These are phyloP conservation scores for Vidua chalybeata DNA, from an alignment of 2,113 vertebrate genomes.

Conservation along the genomic window DNA sequence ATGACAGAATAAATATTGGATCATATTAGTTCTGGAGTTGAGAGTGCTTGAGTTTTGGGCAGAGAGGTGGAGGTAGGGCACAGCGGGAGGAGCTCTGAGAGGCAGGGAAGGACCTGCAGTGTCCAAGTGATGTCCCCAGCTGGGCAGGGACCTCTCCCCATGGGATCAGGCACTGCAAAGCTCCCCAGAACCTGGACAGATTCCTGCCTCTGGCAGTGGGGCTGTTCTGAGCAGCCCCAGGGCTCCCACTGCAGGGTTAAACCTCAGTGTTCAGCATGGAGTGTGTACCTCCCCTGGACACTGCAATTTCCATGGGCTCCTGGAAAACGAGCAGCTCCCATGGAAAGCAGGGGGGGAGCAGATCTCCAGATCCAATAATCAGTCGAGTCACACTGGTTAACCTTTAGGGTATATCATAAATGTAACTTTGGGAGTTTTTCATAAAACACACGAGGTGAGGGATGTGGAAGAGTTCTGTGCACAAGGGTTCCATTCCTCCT, in stretches of 20 bases:
- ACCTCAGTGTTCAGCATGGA: background rate
- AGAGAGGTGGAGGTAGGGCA: background rate
- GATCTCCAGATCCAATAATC: background rate
- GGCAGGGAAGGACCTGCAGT: background rate
- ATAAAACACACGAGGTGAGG: background rate
- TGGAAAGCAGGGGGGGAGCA: background rate
- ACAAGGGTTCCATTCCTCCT: background rate
- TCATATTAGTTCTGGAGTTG: slow-evolving; percentile 31
- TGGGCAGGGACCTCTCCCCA: accelerated
- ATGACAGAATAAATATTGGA: slow-evolving; percentile 45
- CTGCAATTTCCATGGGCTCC: background rate
- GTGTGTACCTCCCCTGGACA: background rate
- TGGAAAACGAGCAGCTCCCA: background rate
- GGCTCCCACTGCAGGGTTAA: background rate
- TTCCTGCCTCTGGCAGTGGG: background rate
- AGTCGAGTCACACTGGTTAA: background rate
- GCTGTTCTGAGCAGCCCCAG: background rate
- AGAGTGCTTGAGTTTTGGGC: background rate
- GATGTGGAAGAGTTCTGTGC: background rate
- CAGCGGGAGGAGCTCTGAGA: background rate
- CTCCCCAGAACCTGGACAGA: background rate
- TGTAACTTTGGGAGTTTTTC: background rate
- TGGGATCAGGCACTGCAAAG: too few relatives aligned
- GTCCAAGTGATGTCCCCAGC: background rate
- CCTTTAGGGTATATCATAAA: background rate